Base-by-base conservation (phyloP, 2,888 invertebrate species). In the Drosophila gaucha region DNA sequence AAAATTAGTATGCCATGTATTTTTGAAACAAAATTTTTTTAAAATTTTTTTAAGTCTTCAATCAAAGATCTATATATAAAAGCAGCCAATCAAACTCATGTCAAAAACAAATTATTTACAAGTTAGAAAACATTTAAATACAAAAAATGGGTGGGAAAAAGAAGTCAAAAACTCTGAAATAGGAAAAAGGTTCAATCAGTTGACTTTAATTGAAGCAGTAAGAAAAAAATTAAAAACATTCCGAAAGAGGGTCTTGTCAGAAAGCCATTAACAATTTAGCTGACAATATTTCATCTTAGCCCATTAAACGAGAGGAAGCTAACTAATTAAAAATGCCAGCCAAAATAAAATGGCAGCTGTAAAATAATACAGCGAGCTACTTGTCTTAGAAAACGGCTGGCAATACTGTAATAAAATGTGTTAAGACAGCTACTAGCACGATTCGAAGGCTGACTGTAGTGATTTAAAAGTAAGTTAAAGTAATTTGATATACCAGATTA, bases 251-350 rank as follows among this genome's bases (percentile, higher is more conserved):
- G 28, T 44, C 43, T 33, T 68, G 66, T 43, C 59, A 33, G 31
- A 56, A 64, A 31, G 58, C 51, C 50, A 67, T 67, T 65, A 60
- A 63, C 49, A 67, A 68, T 68, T 80, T 63, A 52, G 43, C 20
- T 58, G 68, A 39, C 52, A 64, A 58, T 60, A 72, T 65, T 50
- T 44, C 35, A 49, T 44, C 38, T 63, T 65, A 47, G 26, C 52
- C 22, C 10, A n/a, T 22, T 31, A 31, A 47, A 74, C 43, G 2
- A 16, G 63, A 49, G 69, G 49, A 68, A 59, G 60, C 36, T 3
- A 33, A 55, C 57, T 67, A 76, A 73, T 82, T 78, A 73, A 70
- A 76, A 70, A 52, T 67, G 76, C 39, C 66, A 67, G 35, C 28
- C 39, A 58, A 70, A 43, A 35, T 60, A 1, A 67, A 57, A 50